These are phyloP conservation scores for Iphiclides podalirius DNA, from an alignment of 2,888 invertebrate genomes.

Conservation along the genomic window DNA sequence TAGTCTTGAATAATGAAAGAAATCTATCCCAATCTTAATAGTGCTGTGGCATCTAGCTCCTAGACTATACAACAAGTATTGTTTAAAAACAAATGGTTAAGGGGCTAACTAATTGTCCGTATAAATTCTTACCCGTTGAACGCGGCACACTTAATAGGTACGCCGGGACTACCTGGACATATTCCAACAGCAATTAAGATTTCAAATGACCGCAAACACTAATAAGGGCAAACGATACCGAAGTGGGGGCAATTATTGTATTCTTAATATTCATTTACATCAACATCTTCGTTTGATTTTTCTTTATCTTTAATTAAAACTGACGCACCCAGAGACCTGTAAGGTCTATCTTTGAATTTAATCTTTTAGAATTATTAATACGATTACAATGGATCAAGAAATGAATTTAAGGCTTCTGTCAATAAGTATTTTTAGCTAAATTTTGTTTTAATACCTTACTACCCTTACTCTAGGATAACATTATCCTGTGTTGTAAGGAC, in stretches of 20 bases:
- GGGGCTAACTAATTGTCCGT: slow-evolving; percentile 40
- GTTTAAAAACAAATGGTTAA: slow-evolving; percentile 34
- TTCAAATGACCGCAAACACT: slow-evolving; percentile 4
- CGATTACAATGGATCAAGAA: too few relatives aligned
- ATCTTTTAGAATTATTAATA: too few relatives aligned
- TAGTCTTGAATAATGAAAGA: too few relatives aligned
- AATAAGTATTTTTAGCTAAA: too few relatives aligned
- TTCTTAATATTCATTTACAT: neutral
- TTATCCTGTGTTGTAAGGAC: too few relatives aligned
- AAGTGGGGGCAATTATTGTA: neutral
- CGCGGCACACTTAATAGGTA: slow-evolving; percentile 20
- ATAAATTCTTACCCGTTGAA: slow-evolving; percentile 38
- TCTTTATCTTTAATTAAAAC: neutral
- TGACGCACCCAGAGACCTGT: neutral
- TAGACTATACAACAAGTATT: slow-evolving; percentile 37
- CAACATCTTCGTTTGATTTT: neutral
- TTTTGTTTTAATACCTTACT: too few relatives aligned
- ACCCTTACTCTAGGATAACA: too few relatives aligned
- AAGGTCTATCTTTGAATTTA: neutral
- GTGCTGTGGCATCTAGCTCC: slow-evolving; percentile 32
- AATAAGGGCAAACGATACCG: neutral
- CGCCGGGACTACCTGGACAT: neutral
- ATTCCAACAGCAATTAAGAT: slow-evolving; percentile 6
- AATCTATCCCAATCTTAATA: too few relatives aligned
- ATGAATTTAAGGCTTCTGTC: too few relatives aligned